phyloP scores from a whole-genome alignment of 2,113 vertebrate species.

The Papio anubis region DNA sequence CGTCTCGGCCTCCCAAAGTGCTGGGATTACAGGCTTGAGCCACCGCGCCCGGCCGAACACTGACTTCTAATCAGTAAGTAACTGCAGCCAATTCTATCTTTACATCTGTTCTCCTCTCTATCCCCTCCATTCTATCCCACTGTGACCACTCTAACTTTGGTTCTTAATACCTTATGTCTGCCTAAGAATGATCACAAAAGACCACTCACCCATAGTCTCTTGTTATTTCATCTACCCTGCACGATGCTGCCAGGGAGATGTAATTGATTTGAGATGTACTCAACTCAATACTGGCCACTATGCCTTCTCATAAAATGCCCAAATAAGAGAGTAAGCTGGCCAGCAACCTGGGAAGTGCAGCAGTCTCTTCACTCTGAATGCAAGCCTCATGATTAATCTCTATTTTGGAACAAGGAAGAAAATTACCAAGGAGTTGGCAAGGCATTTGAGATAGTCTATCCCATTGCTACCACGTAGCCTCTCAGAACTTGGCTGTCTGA shows the following conservation, averaged over 20 bases:
- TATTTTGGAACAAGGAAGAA: background rate
- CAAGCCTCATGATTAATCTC: background rate
- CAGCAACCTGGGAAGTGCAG: background rate
- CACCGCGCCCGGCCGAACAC: too few relatives aligned
- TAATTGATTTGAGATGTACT: background rate
- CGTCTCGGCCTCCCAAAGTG: too few relatives aligned
- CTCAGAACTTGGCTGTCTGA: background rate
- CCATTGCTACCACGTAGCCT: background rate
- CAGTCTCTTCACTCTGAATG: background rate
- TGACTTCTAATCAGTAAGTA: constrained; percentile 10
- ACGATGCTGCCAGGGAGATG: background rate
- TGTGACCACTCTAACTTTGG: background rate
- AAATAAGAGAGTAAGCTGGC: background rate
- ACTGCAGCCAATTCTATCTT: background rate
- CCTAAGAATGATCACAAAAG: background rate
- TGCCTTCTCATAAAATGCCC: background rate
- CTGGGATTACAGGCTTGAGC: too few relatives aligned
- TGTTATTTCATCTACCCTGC: background rate
- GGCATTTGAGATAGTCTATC: background rate
- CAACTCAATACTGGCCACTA: background rate
- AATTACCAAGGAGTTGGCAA: background rate
- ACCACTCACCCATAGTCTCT: background rate
- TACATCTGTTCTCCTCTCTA: background rate
- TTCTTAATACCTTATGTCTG: background rate
- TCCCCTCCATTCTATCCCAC: background rate